Base-by-base conservation (phyloP, 1,140 invertebrate genomes). In the Calephelis virginiensis region DNA sequence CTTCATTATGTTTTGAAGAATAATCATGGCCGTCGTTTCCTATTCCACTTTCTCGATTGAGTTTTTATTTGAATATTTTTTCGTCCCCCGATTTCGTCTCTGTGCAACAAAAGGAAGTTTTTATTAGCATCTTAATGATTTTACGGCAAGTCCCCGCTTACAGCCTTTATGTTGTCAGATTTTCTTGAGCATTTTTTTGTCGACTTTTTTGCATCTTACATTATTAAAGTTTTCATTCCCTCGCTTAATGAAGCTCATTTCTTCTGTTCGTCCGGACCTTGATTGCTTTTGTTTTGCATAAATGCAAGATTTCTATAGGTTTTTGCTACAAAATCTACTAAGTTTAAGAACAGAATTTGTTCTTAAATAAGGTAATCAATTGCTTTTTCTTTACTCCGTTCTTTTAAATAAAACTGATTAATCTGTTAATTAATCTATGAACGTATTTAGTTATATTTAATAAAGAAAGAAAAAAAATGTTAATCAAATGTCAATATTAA, bases 121-220 rank as follows among this genome's bases (percentile, higher is more conserved):
- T 92, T 92, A 92, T 92, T 92, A 91, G 90, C 90, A 91, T 92
- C 91, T 92, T 92, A 92, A 92, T 92, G 91, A 92, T 92, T 92
- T 92, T 92, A 92, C 90, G 90, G 88, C 85, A 80, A 83, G 83
- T 85, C 85, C 85, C 86, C 86, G 85, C 85, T 89, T 90, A 90
- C 85, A 89, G 87, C 89, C 89, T 91, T 91, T 91, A 91, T 90
- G 89, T 91, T 86, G 86, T 88, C 89, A 91, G 89, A 90, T 91
- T 91, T 91, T 90, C 87, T 91, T 90, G 83, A 89, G 86, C 83
- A 90, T 90, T 90, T 90, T 75, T 91, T 86, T 86, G 81, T 80
- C 79, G 82, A 82, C 78, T 86, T 89, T 89, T 91, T 91, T 90
- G 85, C 89, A 91, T 91, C 86, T 91, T 91, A 90, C 87, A 89